phyloP scores from a whole-genome alignment of 2,797 vertebrate species.

The Tapera naevia region DNA sequence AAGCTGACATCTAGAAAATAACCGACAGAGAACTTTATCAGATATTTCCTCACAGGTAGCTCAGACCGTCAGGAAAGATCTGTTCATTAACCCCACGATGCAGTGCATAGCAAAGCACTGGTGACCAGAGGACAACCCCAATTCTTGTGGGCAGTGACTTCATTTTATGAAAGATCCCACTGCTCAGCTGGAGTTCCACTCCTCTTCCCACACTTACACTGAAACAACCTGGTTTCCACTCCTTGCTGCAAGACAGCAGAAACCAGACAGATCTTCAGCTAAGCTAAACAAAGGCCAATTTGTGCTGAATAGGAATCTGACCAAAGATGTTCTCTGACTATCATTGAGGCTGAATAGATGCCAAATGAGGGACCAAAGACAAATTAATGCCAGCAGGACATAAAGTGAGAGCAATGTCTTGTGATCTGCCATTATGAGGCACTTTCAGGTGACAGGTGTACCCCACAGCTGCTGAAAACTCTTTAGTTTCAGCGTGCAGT shows the following conservation, averaged over 20 bases:
- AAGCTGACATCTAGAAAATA: not conserved
- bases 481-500: not conserved
- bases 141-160: not conserved
- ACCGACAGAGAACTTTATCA: not conserved
- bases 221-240: not conserved
- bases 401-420: not conserved
- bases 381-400: not conserved
- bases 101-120: fast-evolving
- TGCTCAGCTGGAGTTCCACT: not conserved
- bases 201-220: not conserved
- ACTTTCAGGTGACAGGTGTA: not conserved
- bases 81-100: fast-evolving
- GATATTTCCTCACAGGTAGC: not conserved
- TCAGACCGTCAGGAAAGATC: not conserved
- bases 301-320: not conserved
- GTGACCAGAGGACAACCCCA: not conserved
- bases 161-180: not conserved
- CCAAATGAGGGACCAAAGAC: not conserved
- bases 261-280: not conserved
- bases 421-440: not conserved
- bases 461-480: not conserved
- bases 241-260: not conserved
- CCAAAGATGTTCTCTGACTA: not conserved
- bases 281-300: not conserved
- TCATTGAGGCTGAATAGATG: not conserved